Conservation (phyloP, 2,113 vertebrate species). For the Xenopus borealis region DNA sequence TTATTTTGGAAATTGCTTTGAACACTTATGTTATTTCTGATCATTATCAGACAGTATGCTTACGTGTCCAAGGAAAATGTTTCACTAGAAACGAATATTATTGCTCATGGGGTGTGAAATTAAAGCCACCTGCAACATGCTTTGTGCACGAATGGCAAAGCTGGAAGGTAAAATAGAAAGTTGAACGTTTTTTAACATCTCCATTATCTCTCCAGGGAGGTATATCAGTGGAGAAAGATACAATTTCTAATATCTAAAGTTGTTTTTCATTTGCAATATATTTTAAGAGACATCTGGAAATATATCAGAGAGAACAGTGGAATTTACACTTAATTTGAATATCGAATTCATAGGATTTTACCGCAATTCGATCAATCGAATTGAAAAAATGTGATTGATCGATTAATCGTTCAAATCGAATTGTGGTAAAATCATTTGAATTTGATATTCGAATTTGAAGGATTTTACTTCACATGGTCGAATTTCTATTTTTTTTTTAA, state of each 20-base stretch:
- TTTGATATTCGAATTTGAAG: too few species aligned
- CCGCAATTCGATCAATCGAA: too few species aligned
- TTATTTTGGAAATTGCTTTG: neutral
- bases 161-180: constrained; percentile 45
- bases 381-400: too few species aligned
- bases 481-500: too few species aligned
- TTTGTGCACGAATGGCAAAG: too few species aligned
- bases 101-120: constrained; percentile 44
- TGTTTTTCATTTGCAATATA: neutral
- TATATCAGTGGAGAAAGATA: constrained; percentile 17
- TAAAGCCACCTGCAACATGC: constrained; percentile 33
- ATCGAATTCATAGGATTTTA: too few species aligned
- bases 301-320: too few species aligned
- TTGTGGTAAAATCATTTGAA: too few species aligned
- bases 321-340: too few species aligned
- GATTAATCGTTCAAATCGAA: too few species aligned
- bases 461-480: too few species aligned
- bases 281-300: neutral
- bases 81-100: constrained; percentile 22
- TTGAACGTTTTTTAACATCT: constrained; percentile 49
- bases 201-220: constrained; percentile 41
- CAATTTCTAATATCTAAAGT: neutral
- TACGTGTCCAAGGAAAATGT: too few species aligned
- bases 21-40: neutral
- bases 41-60: neutral